phyloP scores from a whole-genome alignment of 2,113 vertebrate species.

The Chaetura pelagica region DNA sequence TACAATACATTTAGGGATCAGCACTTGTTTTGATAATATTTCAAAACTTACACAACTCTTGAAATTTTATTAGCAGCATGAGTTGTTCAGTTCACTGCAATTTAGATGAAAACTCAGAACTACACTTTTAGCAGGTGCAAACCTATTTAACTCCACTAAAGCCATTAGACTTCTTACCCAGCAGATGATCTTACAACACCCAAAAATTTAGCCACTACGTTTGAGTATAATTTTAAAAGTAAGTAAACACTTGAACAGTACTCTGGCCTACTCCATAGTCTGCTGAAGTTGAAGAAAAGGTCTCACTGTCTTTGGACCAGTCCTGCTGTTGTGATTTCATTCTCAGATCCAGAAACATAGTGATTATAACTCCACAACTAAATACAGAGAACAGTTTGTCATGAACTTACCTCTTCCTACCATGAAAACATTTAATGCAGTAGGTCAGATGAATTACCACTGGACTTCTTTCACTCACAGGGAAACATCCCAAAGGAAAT shows the following conservation, averaged over 20 bases:
- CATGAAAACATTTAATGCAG: background rate
- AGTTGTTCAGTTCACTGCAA: background rate
- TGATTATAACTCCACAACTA: background rate
- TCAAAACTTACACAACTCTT: background rate
- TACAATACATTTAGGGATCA: background rate
- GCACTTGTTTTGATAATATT: background rate
- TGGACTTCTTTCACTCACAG: background rate
- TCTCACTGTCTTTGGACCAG: background rate
- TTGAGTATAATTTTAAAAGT: background rate
- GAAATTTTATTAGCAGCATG: background rate
- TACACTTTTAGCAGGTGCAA: background rate
- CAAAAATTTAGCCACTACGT: background rate
- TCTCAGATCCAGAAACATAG: background rate
- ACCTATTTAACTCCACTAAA: background rate
- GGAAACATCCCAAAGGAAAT: background rate
- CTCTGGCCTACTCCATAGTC: background rate
- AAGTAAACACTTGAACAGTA: background rate
- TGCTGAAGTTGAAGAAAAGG: background rate
- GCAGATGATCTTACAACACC: background rate
- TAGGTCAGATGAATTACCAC: background rate
- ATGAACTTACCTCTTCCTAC: background rate
- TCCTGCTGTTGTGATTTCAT: background rate
- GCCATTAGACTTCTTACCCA: background rate
- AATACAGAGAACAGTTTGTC: background rate
- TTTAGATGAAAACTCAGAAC: background rate